Evolutionary conservation across 2,797 vertebrate species (phyloP), one percentile per base, ranked within the genome.

Genomic region (Jordanella pulchra): DNA sequence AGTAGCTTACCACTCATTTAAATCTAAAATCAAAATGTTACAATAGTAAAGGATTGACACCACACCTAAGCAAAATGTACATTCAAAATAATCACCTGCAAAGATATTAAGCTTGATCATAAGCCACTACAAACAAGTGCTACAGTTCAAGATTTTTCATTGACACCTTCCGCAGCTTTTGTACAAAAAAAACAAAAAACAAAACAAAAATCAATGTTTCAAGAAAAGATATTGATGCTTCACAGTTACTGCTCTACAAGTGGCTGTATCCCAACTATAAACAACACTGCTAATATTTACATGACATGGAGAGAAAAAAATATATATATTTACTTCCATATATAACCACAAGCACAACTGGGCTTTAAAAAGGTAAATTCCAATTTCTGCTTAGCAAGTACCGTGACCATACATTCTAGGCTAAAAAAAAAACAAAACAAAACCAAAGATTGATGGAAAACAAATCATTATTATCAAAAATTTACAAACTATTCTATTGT

Each of bases 371-470:
- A 25, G 14, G 17, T 53, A 18, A 23, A 23, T 28, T 61, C 25
- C 54, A 61, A 69, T 7, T 42, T 56, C 64, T 42, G 70, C 51
- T 76, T 4, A 35, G n/a, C 30, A 50, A 65, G 6, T 63, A 72
- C 44, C 58, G 61, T 54, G 58, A 65, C 28, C 14, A 53, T 1
- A 47, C 14, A 23, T 47, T 17, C 21, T 54, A 39, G 28, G 60
- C 65, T 65, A 67, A 9, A 60, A 48, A 6, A 55, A 67, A 35
- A 14, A 23, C 17, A 9, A 67, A 68, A 60, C 4, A 27, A 35
- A 18, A 21, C 1, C 47, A 9, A 5, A 63, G 65, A 67, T 42
- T 45, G 42, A 27, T 71, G 56, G 17, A 28, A 15, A 63, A 42
- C 17, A 23, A 42, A 63, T 9, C 60, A 15, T 23, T 18, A 0